phyloP scores from a whole-genome alignment of 2,888 invertebrate species.

The Pharmacophagus antenor region DNA sequence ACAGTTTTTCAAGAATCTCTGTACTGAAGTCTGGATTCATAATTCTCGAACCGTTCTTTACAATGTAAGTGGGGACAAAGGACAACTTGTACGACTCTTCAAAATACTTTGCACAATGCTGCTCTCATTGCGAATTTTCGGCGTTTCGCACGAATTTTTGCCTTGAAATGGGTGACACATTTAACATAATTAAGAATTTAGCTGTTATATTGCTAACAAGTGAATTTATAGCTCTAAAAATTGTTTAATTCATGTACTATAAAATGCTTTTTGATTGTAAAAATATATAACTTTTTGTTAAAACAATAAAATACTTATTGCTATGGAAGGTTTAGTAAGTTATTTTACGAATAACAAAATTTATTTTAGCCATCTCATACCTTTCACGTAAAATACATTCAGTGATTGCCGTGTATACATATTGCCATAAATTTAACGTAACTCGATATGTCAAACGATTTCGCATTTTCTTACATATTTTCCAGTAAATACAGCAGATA shows the following conservation, averaged over 20 bases:
- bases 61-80: slow-evolving; percentile 28
- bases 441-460: slow-evolving; percentile 1
- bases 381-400: neutral
- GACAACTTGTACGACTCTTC: slow-evolving; percentile 26
- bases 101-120: slow-evolving; percentile 27
- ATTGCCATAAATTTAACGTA: slow-evolving; percentile 2
- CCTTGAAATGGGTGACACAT: neutral
- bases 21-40: slow-evolving; percentile 17
- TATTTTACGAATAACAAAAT: neutral
- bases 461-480: neutral
- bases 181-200: no score
- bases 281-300: no score
- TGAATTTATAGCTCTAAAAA: no score
- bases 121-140: slow-evolving; percentile 9
- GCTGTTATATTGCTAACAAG: no score
- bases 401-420: neutral
- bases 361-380: neutral
- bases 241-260: no score
- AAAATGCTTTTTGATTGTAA: no score
- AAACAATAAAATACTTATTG: no score
- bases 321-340: no score
- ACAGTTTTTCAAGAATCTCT: slow-evolving; percentile 26
- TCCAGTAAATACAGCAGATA: neutral
- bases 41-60: slow-evolving; percentile 24
- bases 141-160: neutral